phyloP scores from a whole-genome alignment of 2,113 vertebrate species.

The Eupsittula cactorum region DNA sequence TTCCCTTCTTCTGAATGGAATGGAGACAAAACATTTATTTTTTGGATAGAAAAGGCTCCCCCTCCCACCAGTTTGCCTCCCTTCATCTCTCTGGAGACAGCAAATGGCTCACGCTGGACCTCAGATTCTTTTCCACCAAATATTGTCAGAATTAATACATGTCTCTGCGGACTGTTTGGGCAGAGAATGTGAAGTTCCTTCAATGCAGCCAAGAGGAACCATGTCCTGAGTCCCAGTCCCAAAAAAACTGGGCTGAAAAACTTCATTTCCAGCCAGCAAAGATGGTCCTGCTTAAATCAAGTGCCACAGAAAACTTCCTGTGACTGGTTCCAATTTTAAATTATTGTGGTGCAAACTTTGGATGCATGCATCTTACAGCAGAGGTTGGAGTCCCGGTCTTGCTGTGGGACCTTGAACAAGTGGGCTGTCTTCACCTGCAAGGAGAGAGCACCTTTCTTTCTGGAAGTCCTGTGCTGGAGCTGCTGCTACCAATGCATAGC shows the following conservation, averaged over 20 bases:
- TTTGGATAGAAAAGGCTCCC: slow-evolving; percentile 19
- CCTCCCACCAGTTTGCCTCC: slow-evolving; percentile 5
- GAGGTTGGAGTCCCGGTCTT: neutral
- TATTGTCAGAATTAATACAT: neutral
- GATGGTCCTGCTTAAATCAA: neutral
- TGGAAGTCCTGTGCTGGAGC: neutral
- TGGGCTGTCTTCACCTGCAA: fast-evolving
- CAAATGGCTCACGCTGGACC: neutral
- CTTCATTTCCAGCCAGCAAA: neutral
- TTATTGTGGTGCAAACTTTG: fast-evolving
- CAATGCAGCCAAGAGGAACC: neutral
- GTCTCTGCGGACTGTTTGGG: neutral
- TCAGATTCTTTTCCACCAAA: slow-evolving; percentile 35
- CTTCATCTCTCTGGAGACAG: neutral
- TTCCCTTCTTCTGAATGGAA: neutral
- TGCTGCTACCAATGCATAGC: fast-evolving
- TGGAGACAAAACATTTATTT: neutral
- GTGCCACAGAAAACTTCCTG: neutral
- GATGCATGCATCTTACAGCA: neutral
- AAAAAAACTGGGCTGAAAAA: neutral
- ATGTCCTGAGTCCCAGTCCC: neutral
- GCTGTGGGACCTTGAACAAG: neutral
- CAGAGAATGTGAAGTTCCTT: neutral
- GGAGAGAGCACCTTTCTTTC: neutral
- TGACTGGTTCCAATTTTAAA: neutral